phyloP scores from a whole-genome alignment of 2,113 vertebrate species.

The Morone chrysops region DNA sequence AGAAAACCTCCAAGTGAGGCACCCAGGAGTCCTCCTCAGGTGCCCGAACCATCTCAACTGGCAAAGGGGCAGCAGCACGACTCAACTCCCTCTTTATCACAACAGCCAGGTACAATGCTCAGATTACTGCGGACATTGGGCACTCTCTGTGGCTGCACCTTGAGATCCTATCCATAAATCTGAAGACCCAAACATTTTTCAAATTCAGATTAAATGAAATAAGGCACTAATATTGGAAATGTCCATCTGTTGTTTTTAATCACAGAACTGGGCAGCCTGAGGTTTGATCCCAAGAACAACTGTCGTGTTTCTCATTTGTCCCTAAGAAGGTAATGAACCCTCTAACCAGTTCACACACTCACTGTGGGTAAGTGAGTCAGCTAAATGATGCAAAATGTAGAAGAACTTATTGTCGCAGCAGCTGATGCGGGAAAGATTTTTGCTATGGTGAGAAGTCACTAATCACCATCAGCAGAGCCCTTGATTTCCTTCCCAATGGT shows the following conservation, averaged over 20 bases:
- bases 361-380: background rate
- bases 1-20: background rate
- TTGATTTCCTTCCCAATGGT: slow-evolving; percentile 31
- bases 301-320: background rate
- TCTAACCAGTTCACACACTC: background rate
- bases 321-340: background rate
- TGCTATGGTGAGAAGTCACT: slow-evolving; percentile 27
- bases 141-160: background rate
- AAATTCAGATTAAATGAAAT: no score
- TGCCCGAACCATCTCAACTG: background rate
- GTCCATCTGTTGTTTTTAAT: background rate
- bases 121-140: background rate
- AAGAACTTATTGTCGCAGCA: background rate
- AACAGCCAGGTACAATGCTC: background rate
- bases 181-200: background rate
- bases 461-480: slow-evolving; percentile 41
- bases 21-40: background rate
- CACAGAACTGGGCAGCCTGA: background rate
- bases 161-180: background rate
- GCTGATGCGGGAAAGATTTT: slow-evolving; percentile 11
- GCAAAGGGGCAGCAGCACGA: no score
- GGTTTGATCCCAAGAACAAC: background rate
- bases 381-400: slow-evolving; percentile 11
- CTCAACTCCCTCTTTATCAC: background rate
- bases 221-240: background rate